Evolutionary conservation across 2,113 vertebrate genomes (phyloP).

Genomic region (Pipa parva): DNA sequence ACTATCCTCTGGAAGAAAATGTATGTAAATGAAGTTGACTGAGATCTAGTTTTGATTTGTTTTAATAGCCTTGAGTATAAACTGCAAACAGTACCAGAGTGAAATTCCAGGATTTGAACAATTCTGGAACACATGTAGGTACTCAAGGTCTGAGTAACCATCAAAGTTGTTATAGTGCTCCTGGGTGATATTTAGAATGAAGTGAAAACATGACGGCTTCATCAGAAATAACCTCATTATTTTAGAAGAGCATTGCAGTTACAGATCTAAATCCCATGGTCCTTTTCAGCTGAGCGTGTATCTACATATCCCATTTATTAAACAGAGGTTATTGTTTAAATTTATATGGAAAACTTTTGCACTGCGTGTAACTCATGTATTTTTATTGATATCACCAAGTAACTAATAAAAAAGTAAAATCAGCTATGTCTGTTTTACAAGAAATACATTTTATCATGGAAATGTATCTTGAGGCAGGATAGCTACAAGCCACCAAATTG

Average conservation of each 20-base stretch:
- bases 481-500: slow-evolving; percentile 34
- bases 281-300: slow-evolving; percentile 18
- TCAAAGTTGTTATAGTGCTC: slow-evolving; percentile 34
- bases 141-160: slow-evolving; percentile 31
- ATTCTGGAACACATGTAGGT: slow-evolving; percentile 27
- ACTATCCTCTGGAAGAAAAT: too few relatives aligned
- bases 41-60: too few relatives aligned
- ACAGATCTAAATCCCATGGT: slow-evolving; percentile 25
- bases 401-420: slow-evolving; percentile 37
- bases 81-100: slow-evolving; percentile 23
- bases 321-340: slow-evolving; percentile 39
- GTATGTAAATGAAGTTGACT: too few relatives aligned
- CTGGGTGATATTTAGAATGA: slow-evolving; percentile 39
- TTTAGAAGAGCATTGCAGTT: slow-evolving; percentile 33
- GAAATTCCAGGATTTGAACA: slow-evolving; percentile 7
- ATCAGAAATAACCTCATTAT: slow-evolving; percentile 41
- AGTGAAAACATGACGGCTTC: slow-evolving; percentile 40
- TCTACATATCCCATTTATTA: slow-evolving; percentile 30
- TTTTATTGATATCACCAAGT: slow-evolving; percentile 37
- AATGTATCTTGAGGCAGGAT: slow-evolving; percentile 55
- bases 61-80: too few relatives aligned
- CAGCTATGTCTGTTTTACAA: slow-evolving; percentile 43
- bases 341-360: slow-evolving; percentile 40
- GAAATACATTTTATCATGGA: slow-evolving; percentile 61
- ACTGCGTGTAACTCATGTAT: slow-evolving; percentile 23